Conservation (phyloP, 1,140 invertebrate species). For the Cataglyphis hispanica region DNA sequence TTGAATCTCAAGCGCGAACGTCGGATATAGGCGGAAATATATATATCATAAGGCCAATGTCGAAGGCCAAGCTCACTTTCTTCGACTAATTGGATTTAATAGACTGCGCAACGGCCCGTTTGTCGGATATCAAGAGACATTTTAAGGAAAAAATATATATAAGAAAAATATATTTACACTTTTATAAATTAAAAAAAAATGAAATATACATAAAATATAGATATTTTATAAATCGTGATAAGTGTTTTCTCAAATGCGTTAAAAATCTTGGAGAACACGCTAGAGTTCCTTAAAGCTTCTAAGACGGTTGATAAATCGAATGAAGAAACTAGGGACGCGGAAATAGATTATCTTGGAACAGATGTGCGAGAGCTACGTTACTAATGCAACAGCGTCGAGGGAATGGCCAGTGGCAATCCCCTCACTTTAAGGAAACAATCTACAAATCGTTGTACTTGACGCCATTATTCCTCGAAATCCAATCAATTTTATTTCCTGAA, state of each 20-base stretch:
- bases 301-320: slow-evolving; percentile 35
- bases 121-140: background rate
- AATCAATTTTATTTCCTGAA: slow-evolving; percentile 1
- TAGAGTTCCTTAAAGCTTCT: background rate
- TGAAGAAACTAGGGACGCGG: slow-evolving; percentile 8
- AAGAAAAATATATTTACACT: too few species aligned
- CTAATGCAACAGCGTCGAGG: slow-evolving; percentile 41
- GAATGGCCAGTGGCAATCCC: slow-evolving; percentile 15
- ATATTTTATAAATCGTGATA: background rate
- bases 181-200: background rate
- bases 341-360: slow-evolving; percentile 65
- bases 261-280: background rate
- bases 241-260: background rate
- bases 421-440: background rate
- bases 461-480: background rate
- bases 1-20: slow-evolving; percentile 65
- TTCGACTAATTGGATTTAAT: slow-evolving; percentile 53
- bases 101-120: background rate
- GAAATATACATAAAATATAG: background rate
- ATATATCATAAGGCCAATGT: slow-evolving; percentile 55
- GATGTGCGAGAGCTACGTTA: slow-evolving; percentile 51
- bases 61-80: slow-evolving; percentile 31
- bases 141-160: background rate
- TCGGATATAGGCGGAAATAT: slow-evolving; percentile 38
- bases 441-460: slow-evolving; percentile 33